phyloP scores from a whole-genome alignment of 2,888 invertebrate genomes.

The Petrophora chlorosata region DNA sequence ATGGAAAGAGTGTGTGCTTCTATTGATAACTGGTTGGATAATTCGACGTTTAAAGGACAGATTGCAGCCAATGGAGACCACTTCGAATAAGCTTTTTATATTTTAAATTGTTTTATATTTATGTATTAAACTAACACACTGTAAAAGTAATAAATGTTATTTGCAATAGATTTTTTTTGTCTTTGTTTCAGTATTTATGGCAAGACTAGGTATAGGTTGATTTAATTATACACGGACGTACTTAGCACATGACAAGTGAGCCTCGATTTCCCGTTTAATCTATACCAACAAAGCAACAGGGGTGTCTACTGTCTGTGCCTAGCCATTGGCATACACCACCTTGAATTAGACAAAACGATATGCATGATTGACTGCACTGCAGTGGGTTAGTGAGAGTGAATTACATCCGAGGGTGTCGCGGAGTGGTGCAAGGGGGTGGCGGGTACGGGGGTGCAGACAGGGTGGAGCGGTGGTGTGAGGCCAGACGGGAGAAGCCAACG shows the following conservation, averaged over 20 bases:
- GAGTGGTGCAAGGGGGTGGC: constrained; percentile 41
- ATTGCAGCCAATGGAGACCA: no score
- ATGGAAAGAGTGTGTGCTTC: no score
- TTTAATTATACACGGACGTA: no score
- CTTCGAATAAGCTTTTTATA: no score
- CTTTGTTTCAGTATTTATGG: no score
- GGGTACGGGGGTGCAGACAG: constrained; percentile 65
- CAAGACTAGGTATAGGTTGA: no score
- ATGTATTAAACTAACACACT: no score
- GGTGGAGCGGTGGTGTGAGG: constrained; percentile 69
- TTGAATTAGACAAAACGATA: constrained; percentile 71
- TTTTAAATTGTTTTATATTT: no score
- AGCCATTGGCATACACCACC: constrained; percentile 40
- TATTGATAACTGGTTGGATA: no score
- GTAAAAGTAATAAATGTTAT: no score
- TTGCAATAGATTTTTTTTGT: no score
- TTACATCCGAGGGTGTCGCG: constrained; percentile 60
- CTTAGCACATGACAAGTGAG: not conserved
- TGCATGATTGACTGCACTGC: constrained; percentile 80
- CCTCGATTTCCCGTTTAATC: not conserved
- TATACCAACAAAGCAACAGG: not conserved
- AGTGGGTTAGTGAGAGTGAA: constrained; percentile 85
- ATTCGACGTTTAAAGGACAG: no score
- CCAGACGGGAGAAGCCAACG: constrained; percentile 80
- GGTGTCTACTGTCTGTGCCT: not conserved